These are phyloP conservation scores for Tinea semifulvella DNA, from an alignment of 2,888 invertebrate species.

Conservation along the genomic window DNA sequence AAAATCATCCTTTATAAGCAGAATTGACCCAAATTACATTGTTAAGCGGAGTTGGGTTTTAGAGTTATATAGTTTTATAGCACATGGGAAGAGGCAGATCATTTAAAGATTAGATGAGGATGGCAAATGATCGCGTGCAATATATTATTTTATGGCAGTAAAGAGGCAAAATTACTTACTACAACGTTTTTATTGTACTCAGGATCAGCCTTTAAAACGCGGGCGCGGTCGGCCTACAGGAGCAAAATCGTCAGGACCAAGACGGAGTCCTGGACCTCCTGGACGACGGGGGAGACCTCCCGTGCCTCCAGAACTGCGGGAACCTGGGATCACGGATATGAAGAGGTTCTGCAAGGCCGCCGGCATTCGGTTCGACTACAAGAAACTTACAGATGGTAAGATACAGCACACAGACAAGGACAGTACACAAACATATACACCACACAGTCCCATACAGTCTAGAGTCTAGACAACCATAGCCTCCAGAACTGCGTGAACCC, in stretches of 20 bases:
- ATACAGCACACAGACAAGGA: background rate
- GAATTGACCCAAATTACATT: too few relatives aligned
- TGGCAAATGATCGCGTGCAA: too few relatives aligned
- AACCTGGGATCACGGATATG: slow-evolving; percentile 60
- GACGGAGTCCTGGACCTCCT: slow-evolving; percentile 21
- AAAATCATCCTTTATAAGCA: too few relatives aligned
- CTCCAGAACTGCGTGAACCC: too few relatives aligned
- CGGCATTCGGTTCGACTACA: slow-evolving; percentile 58
- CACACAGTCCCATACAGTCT: too few relatives aligned
- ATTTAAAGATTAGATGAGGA: too few relatives aligned
- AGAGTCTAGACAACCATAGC: too few relatives aligned
- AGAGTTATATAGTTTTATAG: too few relatives aligned
- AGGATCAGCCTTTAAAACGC: slow-evolving; percentile 44
- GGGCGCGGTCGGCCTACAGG: slow-evolving; percentile 55
- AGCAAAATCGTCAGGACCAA: slow-evolving; percentile 34
- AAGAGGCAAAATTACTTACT: too few relatives aligned
- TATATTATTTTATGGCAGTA: background rate
- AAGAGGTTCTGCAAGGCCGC: slow-evolving; percentile 62
- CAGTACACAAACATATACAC: too few relatives aligned
- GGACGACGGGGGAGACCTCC: slow-evolving; percentile 48
- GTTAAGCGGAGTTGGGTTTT: too few relatives aligned
- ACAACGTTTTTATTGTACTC: slow-evolving; percentile 6
- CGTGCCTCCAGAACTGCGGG: slow-evolving; percentile 51
- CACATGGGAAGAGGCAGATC: too few relatives aligned
- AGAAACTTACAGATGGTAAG: slow-evolving; percentile 57